Conservation (phyloP, 2,888 invertebrate genomes). For the Myopa tessellatipennis region DNA sequence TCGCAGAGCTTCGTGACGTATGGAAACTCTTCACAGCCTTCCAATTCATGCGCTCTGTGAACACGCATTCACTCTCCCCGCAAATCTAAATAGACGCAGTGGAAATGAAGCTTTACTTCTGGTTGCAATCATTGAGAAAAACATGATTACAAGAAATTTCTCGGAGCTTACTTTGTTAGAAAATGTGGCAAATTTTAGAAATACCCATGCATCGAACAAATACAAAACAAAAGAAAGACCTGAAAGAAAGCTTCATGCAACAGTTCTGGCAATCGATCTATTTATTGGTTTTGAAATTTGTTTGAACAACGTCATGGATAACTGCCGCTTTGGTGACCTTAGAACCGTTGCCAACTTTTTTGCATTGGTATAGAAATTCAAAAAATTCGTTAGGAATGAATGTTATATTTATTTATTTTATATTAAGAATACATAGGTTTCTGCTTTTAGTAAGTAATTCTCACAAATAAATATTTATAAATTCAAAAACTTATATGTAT, state of each 20-base stretch:
- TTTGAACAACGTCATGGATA: too few relatives aligned
- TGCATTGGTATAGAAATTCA: too few relatives aligned
- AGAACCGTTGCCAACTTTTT: too few relatives aligned
- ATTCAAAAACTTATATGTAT: neutral
- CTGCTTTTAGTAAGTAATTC: neutral
- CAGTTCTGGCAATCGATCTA: neutral
- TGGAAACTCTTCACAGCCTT: slow-evolving; percentile 5
- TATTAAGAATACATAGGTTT: slow-evolving; percentile 2
- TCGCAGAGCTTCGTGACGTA: neutral
- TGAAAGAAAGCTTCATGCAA: too few relatives aligned
- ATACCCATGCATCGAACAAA: neutral
- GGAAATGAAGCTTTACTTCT: neutral
- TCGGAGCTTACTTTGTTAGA: neutral
- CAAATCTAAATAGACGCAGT: neutral
- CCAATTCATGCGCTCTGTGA: slow-evolving; percentile 26
- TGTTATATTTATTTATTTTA: neutral
- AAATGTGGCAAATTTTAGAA: neutral
- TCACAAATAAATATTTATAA: neutral
- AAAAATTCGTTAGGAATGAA: too few relatives aligned
- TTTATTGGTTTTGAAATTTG: too few relatives aligned
- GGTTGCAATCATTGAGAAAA: neutral
- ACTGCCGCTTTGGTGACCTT: too few relatives aligned
- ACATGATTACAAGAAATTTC: neutral
- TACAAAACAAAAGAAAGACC: neutral
- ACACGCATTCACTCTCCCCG: neutral